Conservation (phyloP, 1,140 invertebrate species). For the Drosophila sp. region DNA sequence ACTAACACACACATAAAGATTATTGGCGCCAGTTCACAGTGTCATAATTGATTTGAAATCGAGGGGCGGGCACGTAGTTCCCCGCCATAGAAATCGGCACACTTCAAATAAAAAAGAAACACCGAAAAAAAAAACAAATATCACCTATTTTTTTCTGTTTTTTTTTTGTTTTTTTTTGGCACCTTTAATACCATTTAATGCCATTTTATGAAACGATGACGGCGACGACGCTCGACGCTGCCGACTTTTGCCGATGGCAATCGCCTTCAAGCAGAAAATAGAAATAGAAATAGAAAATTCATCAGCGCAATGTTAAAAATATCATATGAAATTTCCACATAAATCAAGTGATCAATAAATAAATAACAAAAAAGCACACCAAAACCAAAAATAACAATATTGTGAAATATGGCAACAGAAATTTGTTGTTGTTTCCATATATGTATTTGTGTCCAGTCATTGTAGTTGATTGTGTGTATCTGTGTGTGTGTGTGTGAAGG, state of each 20-base stretch:
- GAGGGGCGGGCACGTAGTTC: conserved; percentile 12
- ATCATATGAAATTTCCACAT: conserved; percentile 55
- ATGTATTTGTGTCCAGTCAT: conserved; percentile 37
- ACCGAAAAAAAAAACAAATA: conserved; percentile 9
- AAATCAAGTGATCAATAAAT: conserved; percentile 71
- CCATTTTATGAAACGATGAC: conserved; percentile 56
- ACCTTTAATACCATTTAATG: conserved; percentile 68
- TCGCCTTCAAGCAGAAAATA: conserved; percentile 34
- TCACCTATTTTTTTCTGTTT: not conserved
- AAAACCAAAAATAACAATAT: conserved; percentile 27
- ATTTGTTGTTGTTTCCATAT: conserved; percentile 14
- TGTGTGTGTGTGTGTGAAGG: not conserved
- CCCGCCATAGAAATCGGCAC: conserved; percentile 32
- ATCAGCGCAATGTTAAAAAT: conserved; percentile 67
- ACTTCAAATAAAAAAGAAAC: conserved; percentile 49
- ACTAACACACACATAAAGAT: not conserved
- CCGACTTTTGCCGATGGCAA: conserved; percentile 21
- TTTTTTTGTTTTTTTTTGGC: conserved; percentile 37
- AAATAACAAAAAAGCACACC: conserved; percentile 25
- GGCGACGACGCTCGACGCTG: not conserved
- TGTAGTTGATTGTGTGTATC: conserved; percentile 35
- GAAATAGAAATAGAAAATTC: conserved; percentile 67
- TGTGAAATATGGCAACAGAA: conserved; percentile 49
- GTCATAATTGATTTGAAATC: conserved; percentile 53
- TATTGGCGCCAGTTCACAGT: conserved; percentile 42